Evolutionary conservation across 2,888 invertebrate genomes (phyloP), one percentile per base, ranked within the genome.

Genomic region (Aphelenchoides bicaudatus): DNA sequence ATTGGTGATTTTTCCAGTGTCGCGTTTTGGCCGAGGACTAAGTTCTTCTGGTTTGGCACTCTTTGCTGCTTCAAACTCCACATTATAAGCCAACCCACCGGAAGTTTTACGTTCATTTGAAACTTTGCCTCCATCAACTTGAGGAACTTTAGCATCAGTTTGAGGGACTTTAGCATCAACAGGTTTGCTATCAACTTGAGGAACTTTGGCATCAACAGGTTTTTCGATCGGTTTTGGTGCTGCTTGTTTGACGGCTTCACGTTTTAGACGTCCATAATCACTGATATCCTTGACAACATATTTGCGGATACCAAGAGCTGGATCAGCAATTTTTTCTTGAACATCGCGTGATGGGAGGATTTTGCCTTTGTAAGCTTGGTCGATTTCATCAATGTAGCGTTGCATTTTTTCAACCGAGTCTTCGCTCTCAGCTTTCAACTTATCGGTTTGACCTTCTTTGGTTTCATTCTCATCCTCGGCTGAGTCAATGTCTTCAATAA

Each of bases 21-120:
- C 43, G 10, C 43, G 43, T n/a, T 43, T 43, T n/a, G 43, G 43
- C 23, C 43, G 43, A 8, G 43, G 43, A n/a, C 43, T 43, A 10
- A 43, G 43, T 21, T 51, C n/a, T n/a, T n/a, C 21, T 8, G 52
- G 52, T 4, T 51, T 51, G n/a, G 3, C 19, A 8, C 16, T n/a
- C 28, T 52, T 51, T 10, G 52, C 52, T 16, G 52, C 38, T 30
- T 27, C 38, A 21, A 51, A 51, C n/a, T 51, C 37, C 19, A 51
- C 16, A 23, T 51, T 51, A 23, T 51, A 51, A n/a, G 43, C 10
- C 25, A 43, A 21, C 10, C 43, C 8, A 6, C 43, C 43, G 16
- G 43, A 19, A 10, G 10, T 25, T n/a, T 43, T 25, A n/a, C 25
- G 43, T 21, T 43, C 21, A 43, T 43, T 43, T n/a, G 43, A 43